Percentiles rank a stretch among this genome's conserved stretches.
Conservation (phyloP, 35 echinoderm and acorn worm species). For the Ophiothrix spiculata region DNA sequence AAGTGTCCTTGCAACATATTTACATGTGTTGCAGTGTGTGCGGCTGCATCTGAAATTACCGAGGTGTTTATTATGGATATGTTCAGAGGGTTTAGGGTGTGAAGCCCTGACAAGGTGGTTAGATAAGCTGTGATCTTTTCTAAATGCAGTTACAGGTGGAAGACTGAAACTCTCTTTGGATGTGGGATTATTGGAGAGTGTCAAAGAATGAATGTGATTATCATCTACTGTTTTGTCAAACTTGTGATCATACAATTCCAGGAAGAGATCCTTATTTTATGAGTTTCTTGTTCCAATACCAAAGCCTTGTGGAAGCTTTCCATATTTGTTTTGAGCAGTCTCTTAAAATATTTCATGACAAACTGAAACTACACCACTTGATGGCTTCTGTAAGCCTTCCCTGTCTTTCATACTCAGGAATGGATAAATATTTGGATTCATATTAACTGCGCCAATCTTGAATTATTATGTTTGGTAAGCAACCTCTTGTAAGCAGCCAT, state of each 20-base stretch:
- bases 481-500: slow-evolving; percentile 12
- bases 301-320: background rate
- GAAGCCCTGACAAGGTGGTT: too few species aligned
- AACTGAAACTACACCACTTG: background rate
- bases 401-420: background rate
- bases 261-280: background rate
- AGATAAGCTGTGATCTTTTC: too few species aligned
- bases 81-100: too few species aligned
- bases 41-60: too few species aligned
- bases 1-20: too few species aligned
- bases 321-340: background rate
- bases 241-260: background rate
- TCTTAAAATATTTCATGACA: slow-evolving; percentile 19
- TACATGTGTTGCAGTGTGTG: too few species aligned
- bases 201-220: background rate
- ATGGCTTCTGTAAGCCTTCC: background rate
- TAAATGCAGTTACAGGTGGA: too few species aligned
- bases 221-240: background rate
- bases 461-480: background rate
- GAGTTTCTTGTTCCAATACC: background rate
- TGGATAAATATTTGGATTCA: background rate
- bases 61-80: too few species aligned
- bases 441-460: background rate
- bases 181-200: too few species aligned
- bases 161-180: too few species aligned